phyloP scores from a whole-genome alignment of 2,113 vertebrate genomes.

The Bungarus multicinctus region DNA sequence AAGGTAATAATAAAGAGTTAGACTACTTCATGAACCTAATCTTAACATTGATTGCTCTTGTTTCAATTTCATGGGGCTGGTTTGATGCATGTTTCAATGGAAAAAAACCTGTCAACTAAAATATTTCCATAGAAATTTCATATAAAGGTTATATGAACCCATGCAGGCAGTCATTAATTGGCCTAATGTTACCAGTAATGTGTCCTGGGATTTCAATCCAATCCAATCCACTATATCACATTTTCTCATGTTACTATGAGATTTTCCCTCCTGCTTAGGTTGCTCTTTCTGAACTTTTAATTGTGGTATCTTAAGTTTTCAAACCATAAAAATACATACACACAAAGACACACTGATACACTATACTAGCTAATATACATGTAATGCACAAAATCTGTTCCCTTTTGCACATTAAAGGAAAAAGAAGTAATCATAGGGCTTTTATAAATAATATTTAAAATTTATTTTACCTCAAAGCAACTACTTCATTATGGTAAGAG shows the following conservation, averaged over 20 bases:
- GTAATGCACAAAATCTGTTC: not conserved
- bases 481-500: conserved; percentile 62
- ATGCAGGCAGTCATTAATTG: not conserved
- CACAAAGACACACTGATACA: not conserved
- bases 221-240: not conserved
- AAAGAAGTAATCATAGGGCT: not conserved
- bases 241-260: not conserved
- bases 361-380: not conserved
- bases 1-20: not conserved
- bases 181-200: not conserved
- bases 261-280: not conserved
- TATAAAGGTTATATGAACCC: not conserved
- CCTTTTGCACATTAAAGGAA: not conserved
- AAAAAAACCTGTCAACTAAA: not conserved
- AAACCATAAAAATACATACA: not conserved
- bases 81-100: not conserved
- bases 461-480: conserved; percentile 66
- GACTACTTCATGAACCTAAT: not conserved
- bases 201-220: not conserved
- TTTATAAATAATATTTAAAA: conserved; percentile 10
- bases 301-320: not conserved
- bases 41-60: not conserved
- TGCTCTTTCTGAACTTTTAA: not conserved
- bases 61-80: not conserved
- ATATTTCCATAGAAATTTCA: not conserved